Base-by-base conservation (phyloP, 2,888 invertebrate genomes). In the Andrena bicolor region DNA sequence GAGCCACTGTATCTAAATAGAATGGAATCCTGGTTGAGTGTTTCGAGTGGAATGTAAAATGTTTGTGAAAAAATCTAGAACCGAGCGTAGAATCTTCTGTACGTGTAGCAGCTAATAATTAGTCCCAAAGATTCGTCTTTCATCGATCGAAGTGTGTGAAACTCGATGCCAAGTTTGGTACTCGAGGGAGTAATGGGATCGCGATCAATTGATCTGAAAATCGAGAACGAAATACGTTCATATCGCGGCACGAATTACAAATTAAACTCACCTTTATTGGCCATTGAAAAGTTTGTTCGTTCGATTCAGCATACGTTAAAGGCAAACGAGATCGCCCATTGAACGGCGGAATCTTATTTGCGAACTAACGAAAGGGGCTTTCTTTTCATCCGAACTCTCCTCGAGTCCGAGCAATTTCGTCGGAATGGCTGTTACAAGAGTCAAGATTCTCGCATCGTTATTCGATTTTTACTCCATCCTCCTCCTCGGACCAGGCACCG, bases 401-500 rank as follows among this genome's bases (percentile, higher is more conserved):
- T 82, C 78, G 63, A 81, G 78, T 80, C 82, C 85, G 78, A 66
- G 87, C 87, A 87, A 87, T 87, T 87, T 85, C 84, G 81, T 70
- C 66, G 65, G 82, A 86, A 80, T 76, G 76, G 68, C 80, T 66
- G 78, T 83, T 86, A 84, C 78, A 73, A 75, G 81, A 85, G 79
- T 86, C 80, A 79, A 81, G 86, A 86, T 85, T 85, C 86, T 82
- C 76, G 64, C 84, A 86, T 86, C 88, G 86, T 85, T 88, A 88
- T 84, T 86, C 83, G 85, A 88, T 87, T 82, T 82, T 78, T 69
- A 35, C 75, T 56, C 56, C 56, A 13, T 10, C 56, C 56, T 10
- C 26, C 53, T 20, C 41, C 64, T 26, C 61, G 60, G 61, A 60
- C 61, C 60, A 61, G 30, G 51, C 65, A 51, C 53, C 56, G 60